A percentile compares a stretch with the other conserved stretches of the same genome.
Evolutionary conservation across 2,797 vertebrate genomes (phyloP).

Genomic region (Diplodus puntazzo): DNA sequence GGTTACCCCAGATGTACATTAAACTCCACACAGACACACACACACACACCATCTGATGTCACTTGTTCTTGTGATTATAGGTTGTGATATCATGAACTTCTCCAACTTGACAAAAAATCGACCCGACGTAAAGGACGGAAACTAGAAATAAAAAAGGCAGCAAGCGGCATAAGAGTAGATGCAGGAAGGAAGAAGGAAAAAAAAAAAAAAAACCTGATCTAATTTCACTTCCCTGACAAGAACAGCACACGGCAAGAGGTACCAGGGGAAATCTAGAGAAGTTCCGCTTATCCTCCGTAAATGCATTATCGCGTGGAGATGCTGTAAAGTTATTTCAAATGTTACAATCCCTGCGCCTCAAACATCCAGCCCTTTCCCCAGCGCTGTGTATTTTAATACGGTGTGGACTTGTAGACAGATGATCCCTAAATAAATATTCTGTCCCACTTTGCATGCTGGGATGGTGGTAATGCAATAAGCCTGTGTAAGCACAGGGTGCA

Average conservation of each 20-base stretch:
- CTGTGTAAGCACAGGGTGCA: constrained; percentile 57
- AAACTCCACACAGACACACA: constrained; percentile 16
- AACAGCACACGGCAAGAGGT: constrained; percentile 36
- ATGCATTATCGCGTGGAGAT: constrained; percentile 64
- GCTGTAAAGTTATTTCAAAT: constrained; percentile 62
- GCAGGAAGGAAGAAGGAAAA: neutral
- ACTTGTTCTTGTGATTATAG: constrained; percentile 25
- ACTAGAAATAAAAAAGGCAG: neutral
- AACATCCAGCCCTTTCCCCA: constrained; percentile 22
- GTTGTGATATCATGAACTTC: neutral
- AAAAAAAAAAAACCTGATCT: constrained; percentile 36
- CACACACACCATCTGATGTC: constrained; percentile 15
- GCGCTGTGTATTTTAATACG: constrained; percentile 62
- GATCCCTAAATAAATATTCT: constrained; percentile 76
- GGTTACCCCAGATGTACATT: constrained; percentile 66
- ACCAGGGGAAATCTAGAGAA: constrained; percentile 72
- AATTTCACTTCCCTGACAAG: constrained; percentile 39
- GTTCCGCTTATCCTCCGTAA: constrained; percentile 60
- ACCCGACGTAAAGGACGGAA: constrained; percentile 1
- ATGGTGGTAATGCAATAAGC: constrained; percentile 73
- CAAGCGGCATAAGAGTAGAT: constrained; percentile 19
- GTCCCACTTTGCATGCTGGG: constrained; percentile 66
- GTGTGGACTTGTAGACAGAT: constrained; percentile 58
- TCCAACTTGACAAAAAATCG: constrained; percentile 2
- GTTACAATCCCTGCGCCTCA: constrained; percentile 41